These are phyloP conservation scores for Danio aesculapii DNA, from an alignment of 2,797 vertebrate genomes.

Conservation along the genomic window DNA sequence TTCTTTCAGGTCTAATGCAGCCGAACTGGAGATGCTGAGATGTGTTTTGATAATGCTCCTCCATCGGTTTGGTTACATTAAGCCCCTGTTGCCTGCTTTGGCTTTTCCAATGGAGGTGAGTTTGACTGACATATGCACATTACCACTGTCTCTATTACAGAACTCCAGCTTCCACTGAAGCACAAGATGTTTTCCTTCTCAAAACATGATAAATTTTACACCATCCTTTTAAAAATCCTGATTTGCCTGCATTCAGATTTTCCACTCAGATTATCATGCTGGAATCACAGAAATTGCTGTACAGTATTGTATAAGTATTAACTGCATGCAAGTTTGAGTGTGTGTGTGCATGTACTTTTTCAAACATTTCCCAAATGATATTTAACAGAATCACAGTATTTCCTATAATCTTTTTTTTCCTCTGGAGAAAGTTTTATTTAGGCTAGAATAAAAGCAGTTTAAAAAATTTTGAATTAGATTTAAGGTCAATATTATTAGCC, in stretches of 20 bases:
- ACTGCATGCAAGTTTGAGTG: slow-evolving; percentile 40
- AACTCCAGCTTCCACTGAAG: not conserved
- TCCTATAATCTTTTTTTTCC: too few species aligned
- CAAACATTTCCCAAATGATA: too few species aligned
- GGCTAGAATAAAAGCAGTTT: too few species aligned
- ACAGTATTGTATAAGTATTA: not conserved
- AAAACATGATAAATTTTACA: not conserved
- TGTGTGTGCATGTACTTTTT: slow-evolving; percentile 38
- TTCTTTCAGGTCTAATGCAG: slow-evolving; percentile 74
- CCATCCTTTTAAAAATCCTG: not conserved
- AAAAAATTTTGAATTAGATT: too few species aligned
- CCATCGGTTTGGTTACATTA: slow-evolving; percentile 72
- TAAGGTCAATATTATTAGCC: too few species aligned
- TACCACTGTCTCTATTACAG: not conserved
- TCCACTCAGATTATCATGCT: not conserved
- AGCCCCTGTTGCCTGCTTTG: slow-evolving; percentile 71
- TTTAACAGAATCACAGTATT: too few species aligned
- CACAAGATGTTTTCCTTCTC: not conserved
- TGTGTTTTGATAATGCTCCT: slow-evolving; percentile 79
- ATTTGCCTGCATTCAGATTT: not conserved
- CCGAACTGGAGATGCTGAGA: slow-evolving; percentile 81
- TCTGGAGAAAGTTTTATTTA: too few species aligned
- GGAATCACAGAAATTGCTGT: slow-evolving; percentile 1
- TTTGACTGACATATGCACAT: not conserved
- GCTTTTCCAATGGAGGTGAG: slow-evolving; percentile 83